phyloP scores from a whole-genome alignment of 2,888 invertebrate species.

The Sesia bembeciformis region DNA sequence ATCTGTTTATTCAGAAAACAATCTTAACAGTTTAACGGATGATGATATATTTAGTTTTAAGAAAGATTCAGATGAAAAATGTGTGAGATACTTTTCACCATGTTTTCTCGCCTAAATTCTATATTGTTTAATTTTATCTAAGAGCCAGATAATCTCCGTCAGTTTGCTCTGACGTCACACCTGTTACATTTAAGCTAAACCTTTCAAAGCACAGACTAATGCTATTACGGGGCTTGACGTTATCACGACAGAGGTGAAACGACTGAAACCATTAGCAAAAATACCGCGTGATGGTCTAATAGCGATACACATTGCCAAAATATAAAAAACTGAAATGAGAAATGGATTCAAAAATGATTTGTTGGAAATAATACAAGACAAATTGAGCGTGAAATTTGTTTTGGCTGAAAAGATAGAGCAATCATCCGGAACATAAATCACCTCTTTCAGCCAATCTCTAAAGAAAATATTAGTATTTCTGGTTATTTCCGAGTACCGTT shows the following conservation, averaged over 20 bases:
- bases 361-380: background rate
- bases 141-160: conserved; percentile 46
- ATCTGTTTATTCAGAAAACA: too few species aligned
- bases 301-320: background rate
- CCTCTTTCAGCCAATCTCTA: background rate
- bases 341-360: too few species aligned
- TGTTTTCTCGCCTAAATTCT: background rate
- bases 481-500: background rate
- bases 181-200: conserved; percentile 35
- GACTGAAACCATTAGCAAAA: conserved; percentile 53
- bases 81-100: too few species aligned
- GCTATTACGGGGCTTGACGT: conserved; percentile 57
- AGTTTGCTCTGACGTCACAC: conserved; percentile 41
- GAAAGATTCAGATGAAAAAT: too few species aligned
- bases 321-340: background rate
- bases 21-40: too few species aligned
- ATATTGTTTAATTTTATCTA: conserved; percentile 28
- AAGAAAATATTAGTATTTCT: background rate
- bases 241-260: conserved; percentile 47
- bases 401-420: background rate
- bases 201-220: conserved; percentile 47
- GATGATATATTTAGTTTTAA: too few species aligned
- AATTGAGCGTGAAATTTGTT: background rate
- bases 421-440: background rate
- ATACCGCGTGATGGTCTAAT: conserved; percentile 17